Base-by-base conservation (phyloP, 2,113 vertebrate species). In the Athene cunicularia region DNA sequence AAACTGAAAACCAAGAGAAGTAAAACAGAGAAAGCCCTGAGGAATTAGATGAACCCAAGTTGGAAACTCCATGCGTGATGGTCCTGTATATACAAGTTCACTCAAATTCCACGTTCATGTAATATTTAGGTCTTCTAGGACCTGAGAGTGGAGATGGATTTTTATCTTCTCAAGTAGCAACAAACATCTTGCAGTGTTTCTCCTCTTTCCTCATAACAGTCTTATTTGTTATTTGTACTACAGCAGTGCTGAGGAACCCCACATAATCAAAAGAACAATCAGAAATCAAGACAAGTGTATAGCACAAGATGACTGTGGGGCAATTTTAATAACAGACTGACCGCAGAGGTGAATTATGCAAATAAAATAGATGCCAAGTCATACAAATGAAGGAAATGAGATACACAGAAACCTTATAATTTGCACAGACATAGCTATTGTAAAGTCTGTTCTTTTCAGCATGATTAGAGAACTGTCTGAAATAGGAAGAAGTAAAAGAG, bases 11-110 rank as follows among this genome's bases (percentile, higher is more conserved):
- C 47, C 8, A 26, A 72, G 21, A 56, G 47, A 67, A 62, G 28
- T 9, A 81, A 62, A 45, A 55, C 2, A n/a, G 15, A 86, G 35
- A 35, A 64, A 88, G n/a, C 2, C 23, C 7, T 3, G 43, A 50
- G 53, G 55, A 87, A 70, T 32, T 2, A 1, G 1, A 47, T 3
- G 72, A 56, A 63, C 2, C 3, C 4, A 23, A 53, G 56, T 1
- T 55, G n/a, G 59, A 72, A 85, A 87, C 47, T 74, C 27, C 14
- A 13, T 11, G 23, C 55, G 1, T 3, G 11, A 45, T 4, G 33
- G 70, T 56, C n/a, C 41, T 7, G 4, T 8, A 35, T 6, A 37
- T 6, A 32, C 17, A 53, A 55, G 41, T 32, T 49, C 28, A 62
- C 8, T 28, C 0, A 0, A 60, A 24, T 45, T 50, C 16, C 39